phyloP scores from a whole-genome alignment of 2,113 vertebrate species.

The Pedionomus torquatus region DNA sequence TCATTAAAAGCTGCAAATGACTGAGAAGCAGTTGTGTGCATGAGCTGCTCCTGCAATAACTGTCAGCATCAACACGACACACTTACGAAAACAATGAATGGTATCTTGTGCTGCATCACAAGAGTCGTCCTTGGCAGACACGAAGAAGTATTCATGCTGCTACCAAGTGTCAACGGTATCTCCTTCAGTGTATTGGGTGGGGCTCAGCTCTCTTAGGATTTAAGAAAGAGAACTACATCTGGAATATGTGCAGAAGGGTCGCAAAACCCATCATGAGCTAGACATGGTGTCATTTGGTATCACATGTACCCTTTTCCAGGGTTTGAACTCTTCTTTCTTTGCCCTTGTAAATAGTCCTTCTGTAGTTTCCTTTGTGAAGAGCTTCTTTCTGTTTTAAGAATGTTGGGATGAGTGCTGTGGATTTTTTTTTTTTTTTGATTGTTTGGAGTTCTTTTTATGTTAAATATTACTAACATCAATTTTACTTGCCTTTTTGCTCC shows the following conservation, averaged over 20 bases:
- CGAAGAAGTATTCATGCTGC: accelerated
- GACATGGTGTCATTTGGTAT: background rate
- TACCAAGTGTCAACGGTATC: background rate
- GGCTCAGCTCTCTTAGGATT: background rate
- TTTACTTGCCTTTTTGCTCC: background rate
- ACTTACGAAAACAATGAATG: accelerated
- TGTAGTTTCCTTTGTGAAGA: background rate
- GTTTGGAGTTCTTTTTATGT: background rate
- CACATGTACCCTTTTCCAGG: background rate
- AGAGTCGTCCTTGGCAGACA: background rate
- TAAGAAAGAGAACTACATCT: background rate
- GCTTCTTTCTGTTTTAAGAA: background rate
- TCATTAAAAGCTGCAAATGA: background rate
- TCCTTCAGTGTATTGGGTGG: background rate
- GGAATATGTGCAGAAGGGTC: background rate
- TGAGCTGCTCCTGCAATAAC: background rate
- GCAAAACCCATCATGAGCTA: background rate
- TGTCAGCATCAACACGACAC: background rate
- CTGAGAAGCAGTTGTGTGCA: background rate
- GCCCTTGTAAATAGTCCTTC: background rate
- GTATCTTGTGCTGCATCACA: accelerated
- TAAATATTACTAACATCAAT: background rate
- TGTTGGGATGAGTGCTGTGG: background rate
- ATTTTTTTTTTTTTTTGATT: background rate
- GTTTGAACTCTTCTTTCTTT: background rate